Base-by-base conservation (phyloP, 2,797 vertebrate genomes). In the Premnoplex brunnescens region DNA sequence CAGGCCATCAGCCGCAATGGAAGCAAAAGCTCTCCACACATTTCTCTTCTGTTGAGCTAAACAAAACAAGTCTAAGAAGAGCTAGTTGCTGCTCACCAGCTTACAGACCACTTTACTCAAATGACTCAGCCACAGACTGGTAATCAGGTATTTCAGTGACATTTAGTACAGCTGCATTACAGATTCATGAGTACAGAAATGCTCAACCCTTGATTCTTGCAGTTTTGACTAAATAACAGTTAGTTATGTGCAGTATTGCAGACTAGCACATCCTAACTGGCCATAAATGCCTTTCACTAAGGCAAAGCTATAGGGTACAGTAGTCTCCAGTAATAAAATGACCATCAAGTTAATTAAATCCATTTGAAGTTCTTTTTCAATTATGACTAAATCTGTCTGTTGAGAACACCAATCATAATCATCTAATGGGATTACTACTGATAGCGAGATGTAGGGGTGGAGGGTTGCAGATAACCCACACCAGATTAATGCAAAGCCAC, bases 341-440 rank as follows among this genome's bases (percentile, higher is more conserved):
- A 81, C 66, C 48, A 67, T 28, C 44, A 7, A 48, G 37, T 54
- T 89, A 66, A 94, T 86, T 92, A 89, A 94, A 94, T 9, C 8
- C 27, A 51, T 27, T 66, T 64, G 27, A 87, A 82, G 39, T 60
- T 63, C 34, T 44, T 83, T 82, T 91, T 82, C 37, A 87, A 8
- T 69, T 84, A 51, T 20, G 28, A 67, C 51, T 91, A 88, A 79
- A 81, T 67, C 77, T 74, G 6, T 39, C 69, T 76, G 71, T 59
- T 79, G 78, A 95, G 74, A 63, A 80, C 76, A 95, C 4, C 41
- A 68, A 16, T 83, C 54, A 52, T 68, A 97, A 96, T 93, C 76
- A 5, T 62, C 79, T 96, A 96, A 97, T 89, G 84, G 62, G 89
- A 97, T 95, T 97, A 93, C 64, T 71, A 49, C 59, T 5, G 3